phyloP scores from a whole-genome alignment of 2,888 invertebrate species.

The Torymus tubicola region DNA sequence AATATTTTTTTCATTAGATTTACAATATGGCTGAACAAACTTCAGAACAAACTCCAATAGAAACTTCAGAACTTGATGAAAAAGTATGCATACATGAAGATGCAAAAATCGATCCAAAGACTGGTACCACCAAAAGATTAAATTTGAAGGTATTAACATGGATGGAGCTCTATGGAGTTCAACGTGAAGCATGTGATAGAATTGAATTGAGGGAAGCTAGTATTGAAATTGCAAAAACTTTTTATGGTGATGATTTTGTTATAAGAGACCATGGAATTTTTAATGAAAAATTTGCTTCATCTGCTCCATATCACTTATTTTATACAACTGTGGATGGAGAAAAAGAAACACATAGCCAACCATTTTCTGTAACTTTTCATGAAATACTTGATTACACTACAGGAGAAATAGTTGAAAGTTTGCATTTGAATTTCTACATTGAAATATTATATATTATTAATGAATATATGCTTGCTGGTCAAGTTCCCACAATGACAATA shows the following conservation, averaged over 20 bases:
- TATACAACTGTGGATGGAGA: slow-evolving; percentile 84
- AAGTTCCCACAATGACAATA: slow-evolving; percentile 78
- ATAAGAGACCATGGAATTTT: slow-evolving; percentile 81
- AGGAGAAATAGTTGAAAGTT: slow-evolving; percentile 84
- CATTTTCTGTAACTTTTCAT: slow-evolving; percentile 83
- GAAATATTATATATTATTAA: slow-evolving; percentile 92
- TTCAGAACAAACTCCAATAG: neutral
- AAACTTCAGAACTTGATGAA: slow-evolving; percentile 1
- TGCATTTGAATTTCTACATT: slow-evolving; percentile 95
- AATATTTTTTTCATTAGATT: neutral
- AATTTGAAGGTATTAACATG: slow-evolving; percentile 37
- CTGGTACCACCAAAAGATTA: slow-evolving; percentile 17
- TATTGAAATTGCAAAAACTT: slow-evolving; percentile 65
- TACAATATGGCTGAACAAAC: slow-evolving; percentile 16
- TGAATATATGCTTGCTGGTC: slow-evolving; percentile 88
- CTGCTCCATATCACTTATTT: slow-evolving; percentile 86
- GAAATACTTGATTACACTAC: slow-evolving; percentile 87
- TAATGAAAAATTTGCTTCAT: slow-evolving; percentile 81
- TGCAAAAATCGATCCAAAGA: neutral
- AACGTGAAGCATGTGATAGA: slow-evolving; percentile 48
- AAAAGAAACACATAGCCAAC: slow-evolving; percentile 81
- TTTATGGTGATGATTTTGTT: slow-evolving; percentile 75
- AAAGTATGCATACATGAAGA: slow-evolving; percentile 13
- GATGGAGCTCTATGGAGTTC: slow-evolving; percentile 45
- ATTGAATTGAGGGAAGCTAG: slow-evolving; percentile 61